These are phyloP conservation scores for Synanthedon myopaeformis DNA, from an alignment of 2,888 invertebrate genomes.

Conservation along the genomic window DNA sequence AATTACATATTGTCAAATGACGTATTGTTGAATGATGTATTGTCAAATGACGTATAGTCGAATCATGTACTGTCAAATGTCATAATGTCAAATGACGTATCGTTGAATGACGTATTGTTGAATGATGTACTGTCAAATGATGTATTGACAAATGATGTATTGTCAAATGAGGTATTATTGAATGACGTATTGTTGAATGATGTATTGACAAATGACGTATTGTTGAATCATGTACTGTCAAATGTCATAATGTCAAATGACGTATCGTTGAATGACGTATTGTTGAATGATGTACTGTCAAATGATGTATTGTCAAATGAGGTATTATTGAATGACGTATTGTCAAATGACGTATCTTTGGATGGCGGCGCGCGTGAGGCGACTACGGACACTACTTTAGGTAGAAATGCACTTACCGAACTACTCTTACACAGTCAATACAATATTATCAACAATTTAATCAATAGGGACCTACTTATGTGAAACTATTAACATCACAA, in stretches of 20 bases:
- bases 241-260: too few species aligned
- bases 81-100: background rate
- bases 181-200: too few species aligned
- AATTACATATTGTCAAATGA: background rate
- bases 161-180: too few species aligned
- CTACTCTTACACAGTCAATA: conserved; percentile 49
- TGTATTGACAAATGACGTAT: too few species aligned
- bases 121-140: background rate
- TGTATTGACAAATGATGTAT: too few species aligned
- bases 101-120: too few species aligned
- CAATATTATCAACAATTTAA: conserved; percentile 55
- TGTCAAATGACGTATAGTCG: background rate
- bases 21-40: background rate
- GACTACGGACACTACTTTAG: conserved; percentile 51
- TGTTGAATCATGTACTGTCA: too few species aligned
- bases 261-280: too few species aligned
- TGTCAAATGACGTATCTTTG: too few species aligned
- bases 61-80: background rate
- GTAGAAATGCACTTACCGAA: conserved; percentile 51
- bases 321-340: too few species aligned
- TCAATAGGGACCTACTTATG: conserved; percentile 45
- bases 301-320: too few species aligned
- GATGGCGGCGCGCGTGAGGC: conserved; percentile 42
- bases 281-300: too few species aligned
- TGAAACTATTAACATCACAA: conserved; percentile 57